phyloP scores from a whole-genome alignment of 1,140 invertebrate genomes.

The Penaeus indicus region DNA sequence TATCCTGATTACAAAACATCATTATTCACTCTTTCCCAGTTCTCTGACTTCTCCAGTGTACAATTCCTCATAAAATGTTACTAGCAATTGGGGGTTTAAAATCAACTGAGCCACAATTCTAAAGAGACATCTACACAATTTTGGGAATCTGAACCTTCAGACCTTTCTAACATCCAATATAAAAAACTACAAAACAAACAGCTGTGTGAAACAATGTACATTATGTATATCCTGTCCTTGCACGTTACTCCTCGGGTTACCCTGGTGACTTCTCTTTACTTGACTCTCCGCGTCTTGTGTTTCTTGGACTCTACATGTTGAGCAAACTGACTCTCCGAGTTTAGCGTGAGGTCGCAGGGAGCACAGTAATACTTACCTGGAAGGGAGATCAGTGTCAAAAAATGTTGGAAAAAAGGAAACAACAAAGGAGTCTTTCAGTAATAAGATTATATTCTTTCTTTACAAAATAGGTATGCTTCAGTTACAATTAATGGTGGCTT shows the following conservation, averaged over 20 bases:
- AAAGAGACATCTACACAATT: too few relatives aligned
- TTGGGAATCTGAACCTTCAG: too few relatives aligned
- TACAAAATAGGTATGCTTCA: too few relatives aligned
- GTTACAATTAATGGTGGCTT: too few relatives aligned
- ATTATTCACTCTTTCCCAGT: too few relatives aligned
- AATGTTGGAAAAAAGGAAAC: neutral
- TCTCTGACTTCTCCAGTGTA: too few relatives aligned
- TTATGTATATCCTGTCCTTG: neutral
- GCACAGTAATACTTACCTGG: slow-evolving; percentile 68
- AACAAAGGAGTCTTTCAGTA: neutral
- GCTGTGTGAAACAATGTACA: slow-evolving; percentile 5
- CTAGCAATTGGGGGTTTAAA: too few relatives aligned
- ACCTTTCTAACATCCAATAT: too few relatives aligned
- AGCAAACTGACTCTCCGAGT: slow-evolving; percentile 68
- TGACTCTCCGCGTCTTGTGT: slow-evolving; percentile 67
- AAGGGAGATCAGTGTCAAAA: neutral
- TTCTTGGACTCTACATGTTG: slow-evolving; percentile 69
- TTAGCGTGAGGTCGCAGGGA: slow-evolving; percentile 68
- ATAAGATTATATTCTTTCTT: neutral
- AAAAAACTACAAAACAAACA: neutral
- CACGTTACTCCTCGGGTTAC: neutral
- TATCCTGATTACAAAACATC: too few relatives aligned
- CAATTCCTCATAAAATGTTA: too few relatives aligned
- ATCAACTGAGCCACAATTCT: too few relatives aligned
- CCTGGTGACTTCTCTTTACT: slow-evolving; percentile 27